Conservation (phyloP, 2,888 invertebrate genomes). For the Tenthredo notha region DNA sequence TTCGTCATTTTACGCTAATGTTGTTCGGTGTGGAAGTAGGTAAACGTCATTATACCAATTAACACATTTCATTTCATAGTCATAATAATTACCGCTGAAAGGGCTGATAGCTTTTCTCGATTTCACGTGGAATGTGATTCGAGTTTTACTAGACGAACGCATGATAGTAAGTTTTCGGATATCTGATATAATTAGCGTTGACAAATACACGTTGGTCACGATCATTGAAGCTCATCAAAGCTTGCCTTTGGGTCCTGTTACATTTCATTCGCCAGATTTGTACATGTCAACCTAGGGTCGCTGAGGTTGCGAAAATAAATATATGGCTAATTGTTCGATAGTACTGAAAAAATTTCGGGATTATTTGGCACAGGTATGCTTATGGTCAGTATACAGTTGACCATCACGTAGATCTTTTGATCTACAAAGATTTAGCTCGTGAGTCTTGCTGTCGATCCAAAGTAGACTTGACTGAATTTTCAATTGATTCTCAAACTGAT, state of each 20-base stretch:
- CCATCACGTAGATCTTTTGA: neutral
- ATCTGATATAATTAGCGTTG: neutral
- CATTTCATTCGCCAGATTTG: neutral
- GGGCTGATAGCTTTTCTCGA: neutral
- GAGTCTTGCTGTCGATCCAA: neutral
- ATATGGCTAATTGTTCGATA: neutral
- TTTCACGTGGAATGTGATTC: neutral
- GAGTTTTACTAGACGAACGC: neutral
- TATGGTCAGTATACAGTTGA: neutral
- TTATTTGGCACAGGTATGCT: neutral
- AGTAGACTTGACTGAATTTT: neutral
- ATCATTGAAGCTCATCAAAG: neutral
- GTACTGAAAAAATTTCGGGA: neutral
- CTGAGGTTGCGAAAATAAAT: constrained; percentile 12
- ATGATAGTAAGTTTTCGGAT: neutral
- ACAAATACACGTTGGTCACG: neutral
- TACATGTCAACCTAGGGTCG: neutral
- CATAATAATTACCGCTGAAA: neutral
- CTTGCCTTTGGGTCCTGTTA: neutral
- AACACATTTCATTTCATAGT: neutral
- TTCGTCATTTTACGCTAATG: neutral
- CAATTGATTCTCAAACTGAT: neutral
- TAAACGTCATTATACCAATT: neutral
- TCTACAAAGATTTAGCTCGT: neutral
- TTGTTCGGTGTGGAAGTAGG: constrained; percentile 1